phyloP scores from a whole-genome alignment of 2,888 invertebrate genomes.

The Drosophila affinis region DNA sequence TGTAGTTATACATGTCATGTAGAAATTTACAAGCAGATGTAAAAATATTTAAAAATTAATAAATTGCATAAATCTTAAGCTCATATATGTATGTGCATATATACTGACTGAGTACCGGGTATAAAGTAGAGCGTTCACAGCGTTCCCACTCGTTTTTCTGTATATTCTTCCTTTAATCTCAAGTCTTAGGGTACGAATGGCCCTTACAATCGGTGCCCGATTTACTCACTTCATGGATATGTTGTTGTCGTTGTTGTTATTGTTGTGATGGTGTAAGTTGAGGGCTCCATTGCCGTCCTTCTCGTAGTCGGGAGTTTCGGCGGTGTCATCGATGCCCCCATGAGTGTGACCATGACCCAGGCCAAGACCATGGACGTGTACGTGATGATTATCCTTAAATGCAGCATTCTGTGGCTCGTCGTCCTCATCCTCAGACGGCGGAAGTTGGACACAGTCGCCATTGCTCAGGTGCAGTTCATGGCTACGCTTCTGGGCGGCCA shows the following conservation, averaged over 20 bases:
- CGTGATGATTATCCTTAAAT: constrained; percentile 46
- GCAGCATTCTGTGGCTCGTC: constrained; percentile 37
- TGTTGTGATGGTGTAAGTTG: constrained; percentile 72
- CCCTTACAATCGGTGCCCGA: no score
- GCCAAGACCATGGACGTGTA: constrained; percentile 22
- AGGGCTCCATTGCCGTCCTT: constrained; percentile 80
- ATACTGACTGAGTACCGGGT: no score
- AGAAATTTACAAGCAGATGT: no score
- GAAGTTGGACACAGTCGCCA: constrained; percentile 20
- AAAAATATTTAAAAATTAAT: no score
- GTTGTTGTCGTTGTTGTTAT: constrained; percentile 73
- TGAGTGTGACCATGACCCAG: constrained; percentile 46
- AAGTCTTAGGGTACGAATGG: no score
- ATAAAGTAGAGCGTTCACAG: no score
- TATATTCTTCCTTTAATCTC: no score
- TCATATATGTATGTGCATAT: no score
- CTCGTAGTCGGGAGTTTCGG: constrained; percentile 61
- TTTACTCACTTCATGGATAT: constrained; percentile 80
- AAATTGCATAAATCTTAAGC: no score
- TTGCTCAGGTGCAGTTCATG: constrained; percentile 47
- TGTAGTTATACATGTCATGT: no score
- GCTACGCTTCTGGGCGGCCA: constrained; percentile 57
- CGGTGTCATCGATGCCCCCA: constrained; percentile 54
- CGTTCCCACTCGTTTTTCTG: no score
- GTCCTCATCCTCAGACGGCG: constrained; percentile 41